Base-by-base conservation (phyloP, 1,140 invertebrate genomes). In the Drosophila quadrilineata region DNA sequence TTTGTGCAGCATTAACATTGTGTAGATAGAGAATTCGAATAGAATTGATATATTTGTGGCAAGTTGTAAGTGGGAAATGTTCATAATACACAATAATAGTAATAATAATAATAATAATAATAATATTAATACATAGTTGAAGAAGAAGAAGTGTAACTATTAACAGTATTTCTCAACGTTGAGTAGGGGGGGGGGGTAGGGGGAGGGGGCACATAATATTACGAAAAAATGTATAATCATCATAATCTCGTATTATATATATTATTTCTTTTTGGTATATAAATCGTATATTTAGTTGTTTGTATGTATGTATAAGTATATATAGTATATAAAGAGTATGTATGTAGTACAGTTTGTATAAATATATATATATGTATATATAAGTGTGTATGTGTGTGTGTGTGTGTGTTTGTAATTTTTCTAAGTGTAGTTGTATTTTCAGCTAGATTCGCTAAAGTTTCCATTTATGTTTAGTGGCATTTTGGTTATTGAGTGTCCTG, bases 1-100 rank as follows among this genome's bases (percentile, higher is more conserved):
- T n/a, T 82, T 87, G 84, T 87, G 84, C 84, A 87, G 82, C 82
- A 77, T 87, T 87, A 87, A 87, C 84, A 77, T 87, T 87, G 82
- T 87, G 70, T 76, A 60, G 60, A 66, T 74, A 64, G 26, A 84
- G 71, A 84, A 48, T 66, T 60, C 58, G 53, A 67, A 73, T 62
- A 80, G 71, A 49, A 53, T 74, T 58, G n/a, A n/a, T n/a, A n/a
- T 65, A 40, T 72, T 64, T 66, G 57, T 72, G 68, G 64, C 71
- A 64, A 45, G 54, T 63, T 68, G 58, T 76, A 75, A 82, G 77
- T 82, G 76, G 76, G 77, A 84, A 54, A 73, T 43, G 40, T 28
- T 16, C 26, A 16, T n/a, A n/a, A 14, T 35, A 35, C 16, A 35
- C 50, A 57, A 41, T 63, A 64, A 38, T 62, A 38, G 56, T 69